A percentile compares a stretch with the other conserved stretches of the same genome.
phyloP scores from a whole-genome alignment of 1,140 invertebrate species.

The Sitodiplosis mosellana region DNA sequence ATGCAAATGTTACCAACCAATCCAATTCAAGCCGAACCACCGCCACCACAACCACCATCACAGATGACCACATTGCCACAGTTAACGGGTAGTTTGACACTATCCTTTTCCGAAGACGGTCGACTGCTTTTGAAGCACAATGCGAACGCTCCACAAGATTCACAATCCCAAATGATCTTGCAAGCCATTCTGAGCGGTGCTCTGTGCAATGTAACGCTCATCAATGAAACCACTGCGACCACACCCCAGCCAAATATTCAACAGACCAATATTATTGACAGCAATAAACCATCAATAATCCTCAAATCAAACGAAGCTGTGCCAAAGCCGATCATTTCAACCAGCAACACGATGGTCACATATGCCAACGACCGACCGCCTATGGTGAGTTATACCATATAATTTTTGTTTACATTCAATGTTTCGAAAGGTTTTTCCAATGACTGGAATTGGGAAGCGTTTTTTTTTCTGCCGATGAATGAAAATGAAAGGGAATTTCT shows the following conservation, averaged over 20 bases:
- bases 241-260: slow-evolving; percentile 3
- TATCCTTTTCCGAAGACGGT: slow-evolving; percentile 22
- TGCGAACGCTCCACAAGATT: slow-evolving; percentile 22
- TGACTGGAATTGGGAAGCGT: too few relatives aligned
- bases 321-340: background rate
- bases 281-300: background rate
- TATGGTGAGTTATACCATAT: background rate
- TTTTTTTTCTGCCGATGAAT: too few relatives aligned
- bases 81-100: slow-evolving; percentile 19
- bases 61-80: slow-evolving; percentile 19
- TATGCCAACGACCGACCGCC: background rate
- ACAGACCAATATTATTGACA: background rate
- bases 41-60: slow-evolving; percentile 7
- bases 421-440: too few relatives aligned
- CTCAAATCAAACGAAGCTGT: too few relatives aligned
- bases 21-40: background rate
- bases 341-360: background rate
- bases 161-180: slow-evolving; percentile 22
- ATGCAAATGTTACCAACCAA: slow-evolving; percentile 2
- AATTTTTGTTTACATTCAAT: too few relatives aligned
- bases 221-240: slow-evolving; percentile 17
- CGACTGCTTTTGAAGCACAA: slow-evolving; percentile 20
- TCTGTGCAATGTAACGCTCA: slow-evolving; percentile 23
- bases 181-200: slow-evolving; percentile 22
- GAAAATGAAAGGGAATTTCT: too few relatives aligned